Evolutionary conservation across 2,113 vertebrate genomes (phyloP).

Genomic region (Axis porcinus): DNA sequence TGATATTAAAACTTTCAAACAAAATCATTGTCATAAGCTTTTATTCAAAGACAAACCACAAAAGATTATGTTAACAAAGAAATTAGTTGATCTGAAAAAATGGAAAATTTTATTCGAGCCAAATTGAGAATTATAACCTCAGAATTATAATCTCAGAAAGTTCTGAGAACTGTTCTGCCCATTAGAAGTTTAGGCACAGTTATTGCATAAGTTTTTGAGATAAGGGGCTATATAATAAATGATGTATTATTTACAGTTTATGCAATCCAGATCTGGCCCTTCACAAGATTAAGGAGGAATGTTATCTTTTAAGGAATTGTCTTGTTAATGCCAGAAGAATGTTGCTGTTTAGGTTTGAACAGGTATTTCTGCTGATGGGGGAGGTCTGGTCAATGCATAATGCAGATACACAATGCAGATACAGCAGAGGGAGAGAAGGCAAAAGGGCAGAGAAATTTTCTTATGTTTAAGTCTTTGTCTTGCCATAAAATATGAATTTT

Average conservation of each 20-base stretch:
- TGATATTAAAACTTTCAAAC: neutral
- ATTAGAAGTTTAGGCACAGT: neutral
- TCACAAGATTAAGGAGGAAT: neutral
- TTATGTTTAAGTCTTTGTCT: neutral
- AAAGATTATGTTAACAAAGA: neutral
- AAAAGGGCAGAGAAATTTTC: neutral
- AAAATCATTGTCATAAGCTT: neutral
- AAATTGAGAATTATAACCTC: neutral
- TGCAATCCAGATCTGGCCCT: neutral
- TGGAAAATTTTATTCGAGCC: neutral
- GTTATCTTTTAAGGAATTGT: neutral
- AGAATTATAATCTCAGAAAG: neutral
- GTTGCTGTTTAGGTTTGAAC: neutral
- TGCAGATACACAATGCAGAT: neutral
- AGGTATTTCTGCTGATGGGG: neutral
- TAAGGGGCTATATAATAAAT: neutral
- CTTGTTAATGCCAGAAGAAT: neutral
- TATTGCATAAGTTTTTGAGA: neutral
- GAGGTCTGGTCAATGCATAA: neutral
- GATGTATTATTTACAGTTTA: neutral
- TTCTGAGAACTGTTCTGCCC: neutral
- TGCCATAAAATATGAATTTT: neutral
- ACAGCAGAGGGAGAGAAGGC: neutral
- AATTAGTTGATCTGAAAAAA: neutral
- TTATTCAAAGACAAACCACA: neutral